Base-by-base conservation (phyloP, 2,797 vertebrate genomes). In the Notamacropus eugenii region DNA sequence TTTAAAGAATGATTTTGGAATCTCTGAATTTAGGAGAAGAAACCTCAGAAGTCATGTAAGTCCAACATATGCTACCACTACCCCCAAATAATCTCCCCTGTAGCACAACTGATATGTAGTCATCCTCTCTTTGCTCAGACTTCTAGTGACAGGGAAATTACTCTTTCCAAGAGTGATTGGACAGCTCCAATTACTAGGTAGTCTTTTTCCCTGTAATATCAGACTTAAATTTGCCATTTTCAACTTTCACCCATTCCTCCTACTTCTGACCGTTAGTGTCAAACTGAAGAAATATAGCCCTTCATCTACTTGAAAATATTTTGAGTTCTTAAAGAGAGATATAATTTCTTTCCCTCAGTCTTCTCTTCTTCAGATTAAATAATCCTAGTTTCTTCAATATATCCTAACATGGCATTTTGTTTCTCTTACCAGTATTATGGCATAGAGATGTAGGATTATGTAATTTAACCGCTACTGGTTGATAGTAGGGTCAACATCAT, bases 11-110 rank as follows among this genome's bases (percentile, higher is more conserved):
- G 74, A 82, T 87, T 87, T 87, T 50, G 40, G 9, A 50, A 87
- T 87, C 40, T 87, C 0, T 11, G 8, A 87, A 46, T 87, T 87
- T 1, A 87, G 40, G 9, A 87, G 3, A 87, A 87, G 40, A 46
- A 87, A 87, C 74, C 22, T 50, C 40, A 87, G 74, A 87, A 3
- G 31, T 50, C 24, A 87, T 27, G 0, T 87, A 87, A 87, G 24
- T 87, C 40, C 74, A 87, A 50, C 0, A 46, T 27, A 24, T 27
- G 50, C 8, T 3, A 3, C 40, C 8, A 0, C 1, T 3, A 3
- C 16, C n/a, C 19, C n/a, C 2, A 40, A 87, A 46, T 87, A 46
- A 87, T 46, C 40, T 34, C 40, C 24, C 27, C 2, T 12, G 50
- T 87, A 28, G 24, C 10, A 87, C 40, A 50, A 28, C 6, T 40